Conservation (phyloP, 2,888 invertebrate species). For the Chorisops tibialis region DNA sequence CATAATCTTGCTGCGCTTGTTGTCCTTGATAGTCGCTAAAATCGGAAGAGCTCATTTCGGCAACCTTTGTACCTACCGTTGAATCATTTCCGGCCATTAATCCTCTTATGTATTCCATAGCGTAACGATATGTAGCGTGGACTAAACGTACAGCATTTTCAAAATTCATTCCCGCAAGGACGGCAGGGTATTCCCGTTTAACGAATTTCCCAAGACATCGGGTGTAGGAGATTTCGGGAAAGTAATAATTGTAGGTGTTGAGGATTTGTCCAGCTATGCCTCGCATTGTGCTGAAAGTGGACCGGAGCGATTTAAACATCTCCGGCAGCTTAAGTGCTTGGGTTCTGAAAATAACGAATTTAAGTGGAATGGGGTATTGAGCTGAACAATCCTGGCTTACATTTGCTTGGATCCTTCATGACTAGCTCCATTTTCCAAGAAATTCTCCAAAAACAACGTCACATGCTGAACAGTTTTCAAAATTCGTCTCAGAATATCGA, state of each 20-base stretch:
- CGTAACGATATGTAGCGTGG: not conserved
- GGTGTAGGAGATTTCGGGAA: constrained; percentile 16
- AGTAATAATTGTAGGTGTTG: constrained; percentile 14
- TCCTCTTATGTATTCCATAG: not conserved
- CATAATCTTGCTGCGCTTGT: not conserved
- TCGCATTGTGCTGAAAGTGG: not conserved
- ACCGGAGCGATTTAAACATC: no score
- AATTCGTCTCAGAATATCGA: not conserved
- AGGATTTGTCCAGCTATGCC: constrained; percentile 1
- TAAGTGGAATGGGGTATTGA: no score
- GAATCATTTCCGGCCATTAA: not conserved
- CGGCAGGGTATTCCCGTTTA: not conserved
- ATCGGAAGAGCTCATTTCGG: no score
- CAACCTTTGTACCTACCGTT: not conserved
- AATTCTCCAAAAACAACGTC: constrained; percentile 1
- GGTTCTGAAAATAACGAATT: no score
- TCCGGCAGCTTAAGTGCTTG: no score
- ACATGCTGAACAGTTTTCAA: constrained; percentile 9
- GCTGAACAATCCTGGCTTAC: no score
- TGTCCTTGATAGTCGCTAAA: no score
- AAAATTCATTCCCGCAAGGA: not conserved
- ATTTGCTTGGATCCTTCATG: no score
- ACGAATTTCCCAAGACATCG: constrained; percentile 1
- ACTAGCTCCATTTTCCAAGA: not conserved
- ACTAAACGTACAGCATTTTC: not conserved